phyloP scores from a whole-genome alignment of 2,113 vertebrate genomes.

The Chaetodon trifascialis region DNA sequence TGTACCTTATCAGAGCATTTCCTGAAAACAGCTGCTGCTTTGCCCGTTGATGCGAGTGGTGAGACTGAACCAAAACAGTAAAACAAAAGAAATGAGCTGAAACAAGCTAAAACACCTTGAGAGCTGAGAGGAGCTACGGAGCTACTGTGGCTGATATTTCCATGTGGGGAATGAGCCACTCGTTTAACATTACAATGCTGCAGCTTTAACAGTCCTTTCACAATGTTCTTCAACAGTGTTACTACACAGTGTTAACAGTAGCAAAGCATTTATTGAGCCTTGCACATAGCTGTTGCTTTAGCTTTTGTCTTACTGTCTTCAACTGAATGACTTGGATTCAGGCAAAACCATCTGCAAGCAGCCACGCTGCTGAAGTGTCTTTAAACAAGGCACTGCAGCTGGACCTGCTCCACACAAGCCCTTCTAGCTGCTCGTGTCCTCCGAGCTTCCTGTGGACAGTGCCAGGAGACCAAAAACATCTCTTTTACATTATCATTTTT shows the following conservation, averaged over 20 bases:
- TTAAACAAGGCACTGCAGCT: not conserved
- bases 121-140: too few species aligned
- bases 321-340: not conserved
- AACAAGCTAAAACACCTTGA: too few species aligned
- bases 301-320: not conserved
- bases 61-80: too few species aligned
- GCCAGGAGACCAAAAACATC: not conserved
- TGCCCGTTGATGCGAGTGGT: too few species aligned
- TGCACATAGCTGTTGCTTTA: not conserved
- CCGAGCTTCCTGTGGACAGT: not conserved
- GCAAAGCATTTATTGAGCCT: not conserved
- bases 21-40: too few species aligned
- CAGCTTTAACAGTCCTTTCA: not conserved
- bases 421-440: not conserved
- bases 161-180: too few species aligned
- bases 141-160: too few species aligned
- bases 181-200: not conserved
- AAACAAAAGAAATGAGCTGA: too few species aligned
- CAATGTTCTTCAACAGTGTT: not conserved
- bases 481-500: conserved; percentile 1
- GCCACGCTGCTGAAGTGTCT: not conserved
- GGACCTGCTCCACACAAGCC: not conserved
- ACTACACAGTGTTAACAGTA: not conserved
- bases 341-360: not conserved
- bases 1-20: too few species aligned